Conservation (phyloP, 2,797 vertebrate species). For the Enteromius unitaeniatus region DNA sequence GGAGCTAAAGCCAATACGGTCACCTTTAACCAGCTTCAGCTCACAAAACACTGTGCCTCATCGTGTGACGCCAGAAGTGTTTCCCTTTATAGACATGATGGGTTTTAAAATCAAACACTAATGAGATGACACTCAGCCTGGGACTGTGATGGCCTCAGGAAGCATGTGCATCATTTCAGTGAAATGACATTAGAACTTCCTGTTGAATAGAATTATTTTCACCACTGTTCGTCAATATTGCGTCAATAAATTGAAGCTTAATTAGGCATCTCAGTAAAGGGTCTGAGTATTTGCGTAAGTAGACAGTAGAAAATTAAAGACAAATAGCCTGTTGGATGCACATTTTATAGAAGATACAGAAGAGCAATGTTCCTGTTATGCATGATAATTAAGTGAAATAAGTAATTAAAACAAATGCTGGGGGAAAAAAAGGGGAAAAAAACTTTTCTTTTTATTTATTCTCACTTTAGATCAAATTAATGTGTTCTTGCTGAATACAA, state of each 20-base stretch:
- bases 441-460: background rate
- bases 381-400: background rate
- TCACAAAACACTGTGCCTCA: background rate
- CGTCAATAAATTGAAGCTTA: background rate
- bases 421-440: too few relatives aligned
- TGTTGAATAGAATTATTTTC: background rate
- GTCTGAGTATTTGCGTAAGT: background rate
- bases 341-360: background rate
- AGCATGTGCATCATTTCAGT: background rate
- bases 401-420: too few relatives aligned
- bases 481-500: too few relatives aligned
- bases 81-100: conserved; percentile 9
- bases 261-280: background rate
- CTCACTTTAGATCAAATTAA: too few relatives aligned
- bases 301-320: background rate
- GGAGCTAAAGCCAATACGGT: conserved; percentile 4
- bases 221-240: background rate
- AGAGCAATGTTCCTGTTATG: background rate
- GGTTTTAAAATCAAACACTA: conserved; percentile 12
- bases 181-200: conserved; percentile 15
- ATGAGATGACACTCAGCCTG: background rate
- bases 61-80: background rate
- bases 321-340: background rate
- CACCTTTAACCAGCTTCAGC: background rate
- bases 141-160: background rate